Percentiles rank a stretch among this genome's conserved stretches.
These are phyloP conservation scores for Pterostichus niger DNA, from an alignment of 2,888 invertebrate species.

Conservation along the genomic window DNA sequence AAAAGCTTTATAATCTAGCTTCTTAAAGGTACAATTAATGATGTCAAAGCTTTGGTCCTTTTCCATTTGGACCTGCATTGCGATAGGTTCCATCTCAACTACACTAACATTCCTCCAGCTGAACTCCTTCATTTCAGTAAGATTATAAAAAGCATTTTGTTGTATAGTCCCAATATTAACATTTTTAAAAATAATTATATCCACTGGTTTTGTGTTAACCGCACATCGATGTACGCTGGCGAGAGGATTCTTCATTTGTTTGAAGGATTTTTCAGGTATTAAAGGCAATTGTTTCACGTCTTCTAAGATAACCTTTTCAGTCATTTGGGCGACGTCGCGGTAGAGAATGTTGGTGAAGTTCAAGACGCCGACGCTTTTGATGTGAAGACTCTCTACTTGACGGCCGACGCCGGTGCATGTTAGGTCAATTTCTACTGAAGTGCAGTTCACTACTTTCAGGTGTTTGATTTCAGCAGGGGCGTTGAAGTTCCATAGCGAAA, in stretches of 20 bases:
- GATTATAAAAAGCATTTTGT: constrained; percentile 37
- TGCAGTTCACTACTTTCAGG: constrained; percentile 41
- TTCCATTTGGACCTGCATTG: constrained; percentile 40
- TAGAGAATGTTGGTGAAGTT: constrained; percentile 43
- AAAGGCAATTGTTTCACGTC: constrained; percentile 14
- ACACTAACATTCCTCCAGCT: constrained; percentile 45
- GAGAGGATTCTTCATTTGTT: constrained; percentile 42
- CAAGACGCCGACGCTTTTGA: constrained; percentile 37
- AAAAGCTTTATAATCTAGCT: constrained; percentile 43
- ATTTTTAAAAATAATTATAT: constrained; percentile 36
- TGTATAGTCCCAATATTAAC: constrained; percentile 26
- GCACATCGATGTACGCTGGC: constrained; percentile 37
- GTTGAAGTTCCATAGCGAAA: constrained; percentile 52
- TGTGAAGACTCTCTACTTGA: constrained; percentile 13
- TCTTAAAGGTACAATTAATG: constrained; percentile 18
- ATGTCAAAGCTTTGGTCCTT: constrained; percentile 36
- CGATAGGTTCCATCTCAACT: constrained; percentile 14
- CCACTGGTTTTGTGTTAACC: constrained; percentile 9
- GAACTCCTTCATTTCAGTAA: constrained; percentile 40
- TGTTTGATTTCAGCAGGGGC: constrained; percentile 25
- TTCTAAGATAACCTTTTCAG: constrained; percentile 28
- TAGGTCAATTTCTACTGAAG: constrained; percentile 47
- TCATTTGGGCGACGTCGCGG: constrained; percentile 18
- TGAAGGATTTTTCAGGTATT: constrained; percentile 54
- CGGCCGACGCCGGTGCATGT: constrained; percentile 22